phyloP scores from a whole-genome alignment of 2,888 invertebrate species.

The Morinoia aosen region DNA sequence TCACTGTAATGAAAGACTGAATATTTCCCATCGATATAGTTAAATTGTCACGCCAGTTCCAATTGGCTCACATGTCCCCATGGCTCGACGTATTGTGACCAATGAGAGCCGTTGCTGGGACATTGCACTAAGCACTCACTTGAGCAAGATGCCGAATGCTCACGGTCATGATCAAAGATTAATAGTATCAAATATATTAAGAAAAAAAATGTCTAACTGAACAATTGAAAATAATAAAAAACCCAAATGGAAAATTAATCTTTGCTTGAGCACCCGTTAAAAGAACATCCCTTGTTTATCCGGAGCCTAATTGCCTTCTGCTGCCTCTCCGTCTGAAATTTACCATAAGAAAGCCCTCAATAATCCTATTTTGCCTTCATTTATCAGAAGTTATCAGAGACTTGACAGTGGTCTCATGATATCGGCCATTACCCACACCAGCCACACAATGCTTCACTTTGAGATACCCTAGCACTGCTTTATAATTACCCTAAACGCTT shows the following conservation, averaged over 20 bases:
- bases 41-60: background rate
- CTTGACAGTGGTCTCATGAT: constrained; percentile 41
- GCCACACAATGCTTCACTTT: background rate
- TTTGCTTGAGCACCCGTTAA: background rate
- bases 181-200: background rate
- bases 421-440: constrained; percentile 43
- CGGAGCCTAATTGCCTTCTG: constrained; percentile 33
- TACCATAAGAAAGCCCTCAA: constrained; percentile 40
- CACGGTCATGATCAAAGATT: background rate
- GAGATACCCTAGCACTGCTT: constrained; percentile 16
- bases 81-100: background rate
- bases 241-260: background rate
- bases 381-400: constrained; percentile 13
- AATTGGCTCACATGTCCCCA: background rate
- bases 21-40: background rate
- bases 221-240: background rate
- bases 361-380: constrained; percentile 40
- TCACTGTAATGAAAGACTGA: background rate
- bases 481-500: constrained; percentile 36
- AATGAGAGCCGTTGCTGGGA: background rate
- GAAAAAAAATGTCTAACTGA: background rate
- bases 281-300: constrained; percentile 25
- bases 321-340: background rate
- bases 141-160: background rate
- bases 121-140: background rate